Conservation (phyloP, 2,888 invertebrate species). For the Lithophane ornitopus region DNA sequence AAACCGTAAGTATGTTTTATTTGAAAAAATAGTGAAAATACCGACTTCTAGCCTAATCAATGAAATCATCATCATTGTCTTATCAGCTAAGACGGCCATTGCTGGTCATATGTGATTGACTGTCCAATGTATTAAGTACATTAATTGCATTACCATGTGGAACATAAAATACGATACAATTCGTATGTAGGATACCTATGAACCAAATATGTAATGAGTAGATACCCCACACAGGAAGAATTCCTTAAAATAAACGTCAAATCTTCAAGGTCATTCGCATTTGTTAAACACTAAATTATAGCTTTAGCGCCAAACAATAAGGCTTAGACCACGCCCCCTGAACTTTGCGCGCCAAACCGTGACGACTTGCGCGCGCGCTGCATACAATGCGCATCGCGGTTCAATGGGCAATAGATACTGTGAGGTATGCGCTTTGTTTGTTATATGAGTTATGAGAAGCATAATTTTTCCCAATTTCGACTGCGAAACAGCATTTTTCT, state of each 20-base stretch:
- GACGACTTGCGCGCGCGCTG: conserved; percentile 46
- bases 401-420: conserved; percentile 43
- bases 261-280: conserved; percentile 36
- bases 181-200: neutral
- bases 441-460: conserved; percentile 7
- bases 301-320: conserved; percentile 45
- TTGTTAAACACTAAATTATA: conserved; percentile 30
- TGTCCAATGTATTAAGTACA: neutral
- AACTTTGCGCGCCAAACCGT: conserved; percentile 50
- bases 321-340: conserved; percentile 39
- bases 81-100: neutral
- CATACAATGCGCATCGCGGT: conserved; percentile 39
- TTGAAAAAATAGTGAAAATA: neutral
- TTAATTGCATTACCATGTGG: neutral
- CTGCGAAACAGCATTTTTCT: neutral
- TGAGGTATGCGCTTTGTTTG: conserved; percentile 34
- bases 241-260: conserved; percentile 25
- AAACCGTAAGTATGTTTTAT: neutral
- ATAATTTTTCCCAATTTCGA: neutral
- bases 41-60: neutral
- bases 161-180: neutral
- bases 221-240: neutral
- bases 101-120: neutral
- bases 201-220: neutral
- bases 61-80: neutral